Evolutionary conservation across 64 coral and sea anemone genomes (phyloP).

Genomic region (Actinia tenebrosa): DNA sequence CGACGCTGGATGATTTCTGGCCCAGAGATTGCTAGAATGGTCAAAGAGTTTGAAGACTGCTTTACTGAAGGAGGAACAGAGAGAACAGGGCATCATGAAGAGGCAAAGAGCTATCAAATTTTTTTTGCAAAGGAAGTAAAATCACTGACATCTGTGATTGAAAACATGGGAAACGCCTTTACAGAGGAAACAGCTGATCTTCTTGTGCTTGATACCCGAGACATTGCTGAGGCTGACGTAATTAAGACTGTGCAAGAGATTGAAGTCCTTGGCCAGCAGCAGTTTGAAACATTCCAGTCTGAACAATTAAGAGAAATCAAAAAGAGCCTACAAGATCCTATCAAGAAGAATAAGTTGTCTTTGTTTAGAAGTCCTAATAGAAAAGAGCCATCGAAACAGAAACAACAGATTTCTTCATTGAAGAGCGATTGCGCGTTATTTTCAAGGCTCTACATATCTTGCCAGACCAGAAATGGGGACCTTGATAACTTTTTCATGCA

Average conservation of each 20-base stretch:
- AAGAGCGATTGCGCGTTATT: constrained; percentile 28
- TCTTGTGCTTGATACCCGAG: constrained; percentile 30
- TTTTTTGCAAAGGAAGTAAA: constrained; percentile 26
- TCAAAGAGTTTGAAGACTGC: not conserved
- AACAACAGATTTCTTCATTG: constrained; percentile 37
- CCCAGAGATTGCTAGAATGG: constrained; percentile 19
- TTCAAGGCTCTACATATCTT: constrained; percentile 46
- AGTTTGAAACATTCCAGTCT: constrained; percentile 16
- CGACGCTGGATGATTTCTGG: constrained; percentile 41
- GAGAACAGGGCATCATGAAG: constrained; percentile 1
- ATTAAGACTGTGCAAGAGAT: not conserved
- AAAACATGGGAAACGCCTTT: constrained; percentile 28
- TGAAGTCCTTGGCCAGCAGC: not conserved
- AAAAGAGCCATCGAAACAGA: constrained; percentile 38
- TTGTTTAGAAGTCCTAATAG: constrained; percentile 34
- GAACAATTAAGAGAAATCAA: not conserved
- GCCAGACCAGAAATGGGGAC: constrained; percentile 62
- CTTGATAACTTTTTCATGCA: constrained; percentile 52
- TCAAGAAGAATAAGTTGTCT: constrained; percentile 32
- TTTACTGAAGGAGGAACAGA: constrained; percentile 1
- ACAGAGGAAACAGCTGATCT: constrained; percentile 14
- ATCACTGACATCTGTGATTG: constrained; percentile 22
- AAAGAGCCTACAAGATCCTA: constrained; percentile 6
- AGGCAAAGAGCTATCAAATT: constrained; percentile 9
- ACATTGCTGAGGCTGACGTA: constrained; percentile 22